phyloP scores from a whole-genome alignment of 2,888 invertebrate genomes.

The Julus scandinavius region DNA sequence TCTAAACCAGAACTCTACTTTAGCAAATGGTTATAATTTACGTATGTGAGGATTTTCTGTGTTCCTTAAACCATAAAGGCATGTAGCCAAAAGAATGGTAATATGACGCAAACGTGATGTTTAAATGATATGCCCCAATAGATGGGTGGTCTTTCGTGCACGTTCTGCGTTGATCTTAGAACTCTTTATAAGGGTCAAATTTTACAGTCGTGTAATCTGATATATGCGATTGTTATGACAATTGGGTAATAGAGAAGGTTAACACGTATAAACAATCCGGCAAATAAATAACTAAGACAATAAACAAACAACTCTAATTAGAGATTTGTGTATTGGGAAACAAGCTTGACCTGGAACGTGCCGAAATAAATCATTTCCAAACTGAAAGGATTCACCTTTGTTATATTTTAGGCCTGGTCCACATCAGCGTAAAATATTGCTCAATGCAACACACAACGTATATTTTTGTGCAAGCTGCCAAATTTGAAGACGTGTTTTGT shows the following conservation, averaged over 20 bases:
- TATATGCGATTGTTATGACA: slow-evolving; percentile 28
- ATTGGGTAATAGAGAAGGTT: not conserved
- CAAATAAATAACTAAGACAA: not conserved
- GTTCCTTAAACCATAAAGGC: not conserved
- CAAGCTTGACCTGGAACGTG: not conserved
- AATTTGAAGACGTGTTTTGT: no score
- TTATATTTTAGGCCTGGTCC: not conserved
- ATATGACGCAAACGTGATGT: not conserved
- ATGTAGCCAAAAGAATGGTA: not conserved
- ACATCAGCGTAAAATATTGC: no score
- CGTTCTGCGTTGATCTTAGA: not conserved
- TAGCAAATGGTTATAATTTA: no score
- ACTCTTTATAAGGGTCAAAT: not conserved
- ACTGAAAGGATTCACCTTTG: not conserved
- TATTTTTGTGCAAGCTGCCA: no score
- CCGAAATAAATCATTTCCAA: not conserved
- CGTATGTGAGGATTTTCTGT: no score
- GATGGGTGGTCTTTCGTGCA: not conserved
- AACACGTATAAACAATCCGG: not conserved
- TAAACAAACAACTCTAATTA: slow-evolving; percentile 6
- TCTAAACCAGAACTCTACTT: no score
- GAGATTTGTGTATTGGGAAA: not conserved
- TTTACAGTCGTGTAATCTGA: not conserved
- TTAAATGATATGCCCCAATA: not conserved
- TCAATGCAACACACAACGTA: no score